Evolutionary conservation across 2,888 invertebrate species (phyloP).

Genomic region (Xestia sexstrigata): DNA sequence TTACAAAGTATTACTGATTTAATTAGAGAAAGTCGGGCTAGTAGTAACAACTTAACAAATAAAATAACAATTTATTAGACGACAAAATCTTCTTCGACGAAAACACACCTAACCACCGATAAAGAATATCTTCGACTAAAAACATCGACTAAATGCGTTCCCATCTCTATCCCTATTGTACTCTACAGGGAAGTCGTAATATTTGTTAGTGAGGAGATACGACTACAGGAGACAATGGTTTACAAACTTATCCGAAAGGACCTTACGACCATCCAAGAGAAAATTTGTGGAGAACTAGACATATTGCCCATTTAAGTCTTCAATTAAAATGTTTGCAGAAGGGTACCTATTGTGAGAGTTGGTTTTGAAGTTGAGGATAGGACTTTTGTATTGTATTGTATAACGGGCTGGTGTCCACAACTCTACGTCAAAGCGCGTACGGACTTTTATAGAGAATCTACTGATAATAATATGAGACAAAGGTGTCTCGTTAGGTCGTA

Average conservation of each 20-base stretch:
- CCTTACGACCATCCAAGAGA: constrained; percentile 19
- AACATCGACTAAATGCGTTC: constrained; percentile 22
- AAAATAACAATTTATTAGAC: neutral
- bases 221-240: constrained; percentile 51
- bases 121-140: constrained; percentile 14
- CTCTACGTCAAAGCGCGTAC: no score
- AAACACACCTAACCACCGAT: neutral
- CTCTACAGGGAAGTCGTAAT: constrained; percentile 62
- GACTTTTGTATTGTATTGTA: no score
- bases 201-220: constrained; percentile 40
- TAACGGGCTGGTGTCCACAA: no score
- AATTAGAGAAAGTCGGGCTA: neutral
- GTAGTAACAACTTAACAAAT: neutral
- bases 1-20: neutral
- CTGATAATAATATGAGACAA: constrained; percentile 6
- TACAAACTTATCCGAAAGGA: constrained; percentile 43
- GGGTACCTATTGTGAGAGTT: neutral
- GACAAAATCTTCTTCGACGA: neutral
- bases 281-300: constrained; percentile 7
- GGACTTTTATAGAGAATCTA: neutral
- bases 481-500: neutral
- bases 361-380: no score
- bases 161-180: constrained; percentile 58
- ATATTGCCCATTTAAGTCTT: constrained; percentile 13
- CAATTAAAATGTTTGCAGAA: constrained; percentile 37